Evolutionary conservation across 2,113 vertebrate genomes (phyloP).

Genomic region (Esox niger): DNA sequence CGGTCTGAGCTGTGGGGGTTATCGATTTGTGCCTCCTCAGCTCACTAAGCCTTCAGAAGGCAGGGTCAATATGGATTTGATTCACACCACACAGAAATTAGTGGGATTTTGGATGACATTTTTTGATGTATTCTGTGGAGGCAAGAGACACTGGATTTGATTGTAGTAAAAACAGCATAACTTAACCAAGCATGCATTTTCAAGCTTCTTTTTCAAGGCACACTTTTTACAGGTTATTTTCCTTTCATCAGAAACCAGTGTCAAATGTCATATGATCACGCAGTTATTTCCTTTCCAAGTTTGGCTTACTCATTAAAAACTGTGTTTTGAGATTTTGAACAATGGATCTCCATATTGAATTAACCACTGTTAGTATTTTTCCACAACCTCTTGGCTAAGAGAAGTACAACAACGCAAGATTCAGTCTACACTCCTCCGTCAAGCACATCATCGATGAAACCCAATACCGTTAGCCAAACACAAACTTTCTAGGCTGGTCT

Average conservation of each 20-base stretch:
- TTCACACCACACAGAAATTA: constrained; percentile 54
- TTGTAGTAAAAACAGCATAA: constrained; percentile 22
- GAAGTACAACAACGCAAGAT: constrained; percentile 18
- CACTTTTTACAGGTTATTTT: background rate
- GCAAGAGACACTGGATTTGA: constrained; percentile 2
- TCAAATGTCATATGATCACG: background rate
- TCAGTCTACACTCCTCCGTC: constrained; percentile 27
- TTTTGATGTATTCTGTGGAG: constrained; percentile 16
- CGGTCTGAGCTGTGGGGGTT: constrained; percentile 28
- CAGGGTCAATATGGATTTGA: constrained; percentile 63
- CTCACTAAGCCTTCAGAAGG: constrained; percentile 42
- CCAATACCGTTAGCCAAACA: constrained; percentile 41
- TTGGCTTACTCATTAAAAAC: background rate
- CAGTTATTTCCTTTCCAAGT: background rate
- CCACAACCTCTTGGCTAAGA: constrained; percentile 21
- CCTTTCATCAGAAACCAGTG: background rate
- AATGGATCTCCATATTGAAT: constrained; percentile 46
- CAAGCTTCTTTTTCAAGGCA: background rate
- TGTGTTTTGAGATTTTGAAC: constrained; percentile 8
- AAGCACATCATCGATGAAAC: constrained; percentile 38
- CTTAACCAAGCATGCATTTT: constrained; percentile 21
- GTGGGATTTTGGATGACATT: constrained; percentile 33
- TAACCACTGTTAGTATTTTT: constrained; percentile 30
- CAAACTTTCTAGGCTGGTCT: constrained; percentile 52
- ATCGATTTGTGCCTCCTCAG: constrained; percentile 49